Percentiles rank a stretch among this genome's conserved stretches.
These are phyloP conservation scores for Eilema sororculum DNA, from an alignment of 2,888 invertebrate species.

Conservation along the genomic window DNA sequence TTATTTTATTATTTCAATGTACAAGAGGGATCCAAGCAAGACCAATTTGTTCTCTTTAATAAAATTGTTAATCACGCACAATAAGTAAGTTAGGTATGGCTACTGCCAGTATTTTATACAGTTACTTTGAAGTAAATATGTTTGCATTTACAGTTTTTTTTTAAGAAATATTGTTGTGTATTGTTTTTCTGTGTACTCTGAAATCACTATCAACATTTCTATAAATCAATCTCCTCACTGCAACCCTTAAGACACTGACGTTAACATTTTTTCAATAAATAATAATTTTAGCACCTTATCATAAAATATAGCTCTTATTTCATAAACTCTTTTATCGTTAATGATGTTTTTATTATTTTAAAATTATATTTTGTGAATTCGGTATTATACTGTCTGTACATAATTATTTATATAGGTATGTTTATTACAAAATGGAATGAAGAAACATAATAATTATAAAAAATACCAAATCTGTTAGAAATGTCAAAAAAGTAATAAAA, in stretches of 20 bases:
- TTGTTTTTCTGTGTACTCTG: background rate
- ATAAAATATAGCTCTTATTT: conserved; percentile 29
- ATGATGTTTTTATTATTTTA: conserved; percentile 25
- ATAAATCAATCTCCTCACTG: conserved; percentile 34
- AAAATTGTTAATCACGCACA: too few relatives aligned
- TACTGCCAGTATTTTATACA: too few relatives aligned
- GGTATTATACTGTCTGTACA: background rate
- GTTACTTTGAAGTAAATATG: too few relatives aligned
- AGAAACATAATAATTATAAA: background rate
- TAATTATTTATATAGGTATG: background rate
- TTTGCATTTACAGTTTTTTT: too few relatives aligned
- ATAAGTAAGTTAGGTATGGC: too few relatives aligned
- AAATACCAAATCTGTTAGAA: background rate
- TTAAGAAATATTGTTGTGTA: too few relatives aligned
- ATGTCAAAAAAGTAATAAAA: conserved; percentile 33
- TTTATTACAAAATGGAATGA: background rate
- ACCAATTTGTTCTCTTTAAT: too few relatives aligned
- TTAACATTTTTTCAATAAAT: conserved; percentile 26
- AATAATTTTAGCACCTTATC: conserved; percentile 47
- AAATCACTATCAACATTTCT: conserved; percentile 20
- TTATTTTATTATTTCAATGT: too few relatives aligned
- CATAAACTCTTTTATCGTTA: background rate
- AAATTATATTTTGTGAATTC: background rate
- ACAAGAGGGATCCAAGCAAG: too few relatives aligned
- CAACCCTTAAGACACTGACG: conserved; percentile 47